Evolutionary conservation across 2,113 vertebrate species (phyloP).

Genomic region (Corythornis vintsioides): DNA sequence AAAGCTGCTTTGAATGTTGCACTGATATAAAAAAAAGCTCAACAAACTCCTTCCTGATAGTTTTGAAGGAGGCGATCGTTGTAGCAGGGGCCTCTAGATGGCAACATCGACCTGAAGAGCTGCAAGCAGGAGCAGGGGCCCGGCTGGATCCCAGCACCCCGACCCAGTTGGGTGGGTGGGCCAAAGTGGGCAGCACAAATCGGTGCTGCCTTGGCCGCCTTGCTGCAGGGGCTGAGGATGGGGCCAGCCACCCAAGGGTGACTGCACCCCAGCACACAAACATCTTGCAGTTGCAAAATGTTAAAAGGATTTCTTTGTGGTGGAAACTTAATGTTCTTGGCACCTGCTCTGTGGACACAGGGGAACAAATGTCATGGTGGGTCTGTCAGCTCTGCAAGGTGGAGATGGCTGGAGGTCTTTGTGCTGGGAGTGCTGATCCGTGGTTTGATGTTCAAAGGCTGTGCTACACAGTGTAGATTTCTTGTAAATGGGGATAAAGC

Average conservation of each 20-base stretch:
- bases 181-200: background rate
- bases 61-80: background rate
- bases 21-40: background rate
- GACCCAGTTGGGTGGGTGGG: background rate
- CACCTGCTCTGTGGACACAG: background rate
- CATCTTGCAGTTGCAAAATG: background rate
- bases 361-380: background rate
- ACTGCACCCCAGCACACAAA: background rate
- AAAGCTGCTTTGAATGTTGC: background rate
- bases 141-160: background rate
- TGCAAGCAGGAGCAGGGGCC: background rate
- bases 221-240: background rate
- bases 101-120: slow-evolving; percentile 52
- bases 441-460: background rate
- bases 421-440: accelerated
- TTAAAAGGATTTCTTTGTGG: background rate
- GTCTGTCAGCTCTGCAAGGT: background rate
- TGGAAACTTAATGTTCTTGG: background rate
- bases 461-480: background rate
- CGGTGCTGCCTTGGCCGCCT: background rate
- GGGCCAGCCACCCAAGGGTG: background rate
- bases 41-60: background rate
- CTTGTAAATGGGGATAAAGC: background rate
- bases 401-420: background rate
- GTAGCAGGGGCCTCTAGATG: slow-evolving; percentile 59